Base-by-base conservation (phyloP, 2,888 invertebrate species). In the Andricus curvator region DNA sequence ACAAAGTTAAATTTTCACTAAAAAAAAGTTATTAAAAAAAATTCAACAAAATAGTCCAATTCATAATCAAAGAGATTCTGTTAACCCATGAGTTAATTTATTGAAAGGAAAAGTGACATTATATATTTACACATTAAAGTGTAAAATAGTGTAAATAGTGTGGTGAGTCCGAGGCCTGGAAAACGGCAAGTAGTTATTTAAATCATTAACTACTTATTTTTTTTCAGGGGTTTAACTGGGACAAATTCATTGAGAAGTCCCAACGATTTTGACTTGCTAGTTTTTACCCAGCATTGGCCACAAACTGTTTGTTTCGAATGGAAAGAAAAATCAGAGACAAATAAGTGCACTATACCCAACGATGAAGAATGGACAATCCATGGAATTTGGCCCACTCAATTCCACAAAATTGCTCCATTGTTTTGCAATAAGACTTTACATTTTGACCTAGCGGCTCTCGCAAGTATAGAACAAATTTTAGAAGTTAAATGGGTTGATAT, bases 271-370 rank as follows among this genome's bases (percentile, higher is more conserved):
- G 97, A 97, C 90, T 92, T 96, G 66, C 88, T 97, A 11, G 95
- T 97, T 82, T 97, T 96, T 89, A 96, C 97, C 0, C 97, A 97
- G 91, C 94, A 95, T 86, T 97, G 97, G 97, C 97, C 97, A 0
- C 93, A 94, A 64, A 95, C 96, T 0, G 94, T 95, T 3, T 97
- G 97, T 88, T 94, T 94, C 65, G 93, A 95, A 83, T 97, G 97
- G 96, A 94, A 95, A 87, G 94, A 95, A 85, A 93, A 94, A 77
- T 93, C 94, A 74, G 91, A 94, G 1, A 89, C 93, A 0, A 95
- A 96, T 86, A 93, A 94, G 2, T 97, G 97, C 88, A 90, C 93
- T 0, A 91, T 97, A 86, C 97, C 96, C 3, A 93, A 93, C 20
- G 94, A 95, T 78, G 93, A 95, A 4, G 90, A 91, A 78, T 97